These are phyloP conservation scores for Formicarius rufipectus DNA, from an alignment of 2,113 vertebrate species.

Conservation along the genomic window DNA sequence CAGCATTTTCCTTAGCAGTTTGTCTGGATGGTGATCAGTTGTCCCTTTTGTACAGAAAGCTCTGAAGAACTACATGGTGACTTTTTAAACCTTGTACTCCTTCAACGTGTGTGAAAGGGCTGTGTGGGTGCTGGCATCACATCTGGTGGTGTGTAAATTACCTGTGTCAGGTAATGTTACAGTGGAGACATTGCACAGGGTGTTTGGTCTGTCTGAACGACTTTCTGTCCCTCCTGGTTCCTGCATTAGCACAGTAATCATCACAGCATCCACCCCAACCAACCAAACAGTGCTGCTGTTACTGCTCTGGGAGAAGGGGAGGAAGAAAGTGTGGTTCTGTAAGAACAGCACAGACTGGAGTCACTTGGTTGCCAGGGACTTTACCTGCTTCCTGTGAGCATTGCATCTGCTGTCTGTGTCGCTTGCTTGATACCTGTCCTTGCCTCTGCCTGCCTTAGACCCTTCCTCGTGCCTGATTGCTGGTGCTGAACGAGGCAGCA, in stretches of 20 bases:
- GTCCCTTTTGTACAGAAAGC: neutral
- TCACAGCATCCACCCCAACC: neutral
- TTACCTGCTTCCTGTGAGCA: neutral
- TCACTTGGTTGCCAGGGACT: neutral
- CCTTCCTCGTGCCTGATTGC: rapidly evolving
- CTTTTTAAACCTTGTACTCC: neutral
- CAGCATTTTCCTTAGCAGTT: neutral
- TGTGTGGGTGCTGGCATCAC: neutral
- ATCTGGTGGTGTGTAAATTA: neutral
- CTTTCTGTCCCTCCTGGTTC: rapidly evolving
- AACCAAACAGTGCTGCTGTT: neutral
- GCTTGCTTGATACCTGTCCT: neutral
- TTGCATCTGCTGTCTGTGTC: neutral
- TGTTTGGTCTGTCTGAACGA: neutral
- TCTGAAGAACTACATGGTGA: neutral
- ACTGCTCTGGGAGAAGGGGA: neutral
- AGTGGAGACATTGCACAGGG: neutral
- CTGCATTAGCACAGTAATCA: neutral
- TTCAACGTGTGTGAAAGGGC: rapidly evolving
- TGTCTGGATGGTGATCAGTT: neutral
- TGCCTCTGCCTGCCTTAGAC: neutral
- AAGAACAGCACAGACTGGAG: neutral
- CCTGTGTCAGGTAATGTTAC: neutral
- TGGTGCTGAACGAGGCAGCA: neutral
- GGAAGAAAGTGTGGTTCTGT: neutral